Conservation (phyloP, 2,113 vertebrate genomes). For the Crocuta crocuta region DNA sequence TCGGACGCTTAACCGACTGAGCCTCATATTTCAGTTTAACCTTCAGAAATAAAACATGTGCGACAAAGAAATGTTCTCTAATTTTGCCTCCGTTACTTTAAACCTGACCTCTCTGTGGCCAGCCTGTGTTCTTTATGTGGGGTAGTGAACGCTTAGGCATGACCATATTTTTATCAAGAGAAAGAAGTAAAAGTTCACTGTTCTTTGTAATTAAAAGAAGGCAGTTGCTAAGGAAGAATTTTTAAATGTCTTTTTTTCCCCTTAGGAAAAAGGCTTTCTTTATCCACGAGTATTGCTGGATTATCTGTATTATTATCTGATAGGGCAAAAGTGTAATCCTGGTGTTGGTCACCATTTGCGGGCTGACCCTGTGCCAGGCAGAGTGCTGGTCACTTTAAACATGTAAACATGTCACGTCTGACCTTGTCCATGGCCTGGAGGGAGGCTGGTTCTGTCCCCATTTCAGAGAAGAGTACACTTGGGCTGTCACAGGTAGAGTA, state of each 20-base stretch:
- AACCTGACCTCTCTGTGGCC: background rate
- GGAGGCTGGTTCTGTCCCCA: background rate
- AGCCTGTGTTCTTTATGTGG: background rate
- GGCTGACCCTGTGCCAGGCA: accelerated
- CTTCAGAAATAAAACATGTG: background rate
- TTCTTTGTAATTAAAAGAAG: background rate
- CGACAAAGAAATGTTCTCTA: background rate
- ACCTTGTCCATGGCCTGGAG: background rate
- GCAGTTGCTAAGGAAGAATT: background rate
- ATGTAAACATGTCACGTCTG: background rate
- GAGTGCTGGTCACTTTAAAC: background rate
- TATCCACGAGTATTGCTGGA: accelerated
- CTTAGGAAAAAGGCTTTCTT: background rate
- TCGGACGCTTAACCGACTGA: too few species aligned
- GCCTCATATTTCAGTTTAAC: background rate
- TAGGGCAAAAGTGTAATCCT: too few species aligned
- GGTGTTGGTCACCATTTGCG: background rate
- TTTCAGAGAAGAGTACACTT: background rate
- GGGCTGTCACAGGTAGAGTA: background rate
- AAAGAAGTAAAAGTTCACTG: background rate
- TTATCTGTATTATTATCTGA: background rate
- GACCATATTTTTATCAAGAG: accelerated
- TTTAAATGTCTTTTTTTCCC: background rate
- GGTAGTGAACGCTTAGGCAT: background rate
- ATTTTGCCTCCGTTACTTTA: background rate